A percentile compares a stretch with the other conserved stretches of the same genome.
Evolutionary conservation across 2,888 invertebrate species (phyloP).

Genomic region (Lordiphosa fenestrarum): DNA sequence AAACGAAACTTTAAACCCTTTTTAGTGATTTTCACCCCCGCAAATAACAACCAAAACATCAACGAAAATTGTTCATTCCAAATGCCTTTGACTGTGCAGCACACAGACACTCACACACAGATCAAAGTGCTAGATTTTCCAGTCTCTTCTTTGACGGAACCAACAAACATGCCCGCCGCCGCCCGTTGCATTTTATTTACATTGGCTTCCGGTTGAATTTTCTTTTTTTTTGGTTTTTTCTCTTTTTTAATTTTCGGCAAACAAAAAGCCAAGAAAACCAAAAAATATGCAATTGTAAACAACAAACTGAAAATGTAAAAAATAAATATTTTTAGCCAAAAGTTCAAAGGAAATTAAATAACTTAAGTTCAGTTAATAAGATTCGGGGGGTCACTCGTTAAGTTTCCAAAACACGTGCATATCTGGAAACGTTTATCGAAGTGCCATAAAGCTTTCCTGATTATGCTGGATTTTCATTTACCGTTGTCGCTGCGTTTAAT

Average conservation of each 20-base stretch:
- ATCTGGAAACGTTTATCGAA: conserved; percentile 64
- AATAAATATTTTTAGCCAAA: conserved; percentile 12
- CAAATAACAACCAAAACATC: neutral
- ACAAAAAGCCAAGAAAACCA: conserved; percentile 5
- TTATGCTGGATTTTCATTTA: conserved; percentile 56
- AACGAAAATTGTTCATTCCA: conserved; percentile 38
- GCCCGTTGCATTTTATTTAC: conserved; percentile 62
- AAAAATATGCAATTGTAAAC: conserved; percentile 17
- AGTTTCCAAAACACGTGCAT: conserved; percentile 48
- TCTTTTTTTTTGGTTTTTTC: conserved; percentile 10
- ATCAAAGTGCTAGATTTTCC: conserved; percentile 62
- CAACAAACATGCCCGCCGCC: conserved; percentile 56
- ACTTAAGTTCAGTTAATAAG: neutral
- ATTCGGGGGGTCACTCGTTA: conserved; percentile 15
- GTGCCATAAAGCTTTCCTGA: conserved; percentile 73
- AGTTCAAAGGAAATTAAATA: conserved; percentile 34
- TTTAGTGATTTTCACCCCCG: conserved; percentile 14
- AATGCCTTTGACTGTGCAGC: conserved; percentile 61
- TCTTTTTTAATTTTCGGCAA: conserved; percentile 14
- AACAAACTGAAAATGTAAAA: conserved; percentile 36
- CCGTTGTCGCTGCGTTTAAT: conserved; percentile 65
- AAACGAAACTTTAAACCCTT: conserved; percentile 65
- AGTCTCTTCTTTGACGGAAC: conserved; percentile 60
- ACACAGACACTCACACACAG: conserved; percentile 28
- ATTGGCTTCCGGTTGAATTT: conserved; percentile 73